Conservation (phyloP, 2,113 vertebrate genomes). For the Oenanthe oenanthe region DNA sequence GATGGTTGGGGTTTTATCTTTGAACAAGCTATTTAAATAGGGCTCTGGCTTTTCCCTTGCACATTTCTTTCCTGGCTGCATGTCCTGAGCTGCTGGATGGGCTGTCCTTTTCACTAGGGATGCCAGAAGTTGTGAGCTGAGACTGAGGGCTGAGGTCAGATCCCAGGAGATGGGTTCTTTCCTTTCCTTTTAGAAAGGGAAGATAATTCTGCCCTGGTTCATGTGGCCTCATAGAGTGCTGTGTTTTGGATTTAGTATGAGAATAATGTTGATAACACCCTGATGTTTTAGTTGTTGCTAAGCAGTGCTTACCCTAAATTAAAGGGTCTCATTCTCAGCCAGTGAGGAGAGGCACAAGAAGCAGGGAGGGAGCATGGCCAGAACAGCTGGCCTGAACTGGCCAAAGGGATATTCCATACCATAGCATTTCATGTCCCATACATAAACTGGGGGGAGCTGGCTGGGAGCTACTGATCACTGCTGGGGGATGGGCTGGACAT, state of each 20-base stretch:
- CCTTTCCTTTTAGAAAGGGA: neutral
- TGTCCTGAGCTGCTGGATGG: neutral
- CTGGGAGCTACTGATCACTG: neutral
- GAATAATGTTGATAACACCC: neutral
- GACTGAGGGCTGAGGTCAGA: neutral
- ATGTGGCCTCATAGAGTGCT: neutral
- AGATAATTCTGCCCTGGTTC: neutral
- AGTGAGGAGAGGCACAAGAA: neutral
- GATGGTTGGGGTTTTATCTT: conserved; percentile 47
- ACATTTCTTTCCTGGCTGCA: neutral
- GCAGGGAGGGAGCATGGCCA: neutral
- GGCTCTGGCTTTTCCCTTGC: conserved; percentile 3
- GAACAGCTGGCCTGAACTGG: neutral
- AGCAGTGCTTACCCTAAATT: neutral
- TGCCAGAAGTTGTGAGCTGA: neutral
- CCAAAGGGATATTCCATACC: neutral
- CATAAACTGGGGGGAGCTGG: neutral
- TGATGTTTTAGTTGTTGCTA: neutral
- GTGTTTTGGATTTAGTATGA: neutral
- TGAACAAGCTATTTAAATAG: conserved; percentile 53
- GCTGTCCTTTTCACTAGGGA: neutral
- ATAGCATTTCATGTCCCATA: too few species aligned
- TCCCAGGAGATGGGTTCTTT: neutral
- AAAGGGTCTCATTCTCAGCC: neutral
- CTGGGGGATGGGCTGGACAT: neutral